Evolutionary conservation across 2,797 vertebrate species (phyloP).

Genomic region (Macroramphosus scolopax): DNA sequence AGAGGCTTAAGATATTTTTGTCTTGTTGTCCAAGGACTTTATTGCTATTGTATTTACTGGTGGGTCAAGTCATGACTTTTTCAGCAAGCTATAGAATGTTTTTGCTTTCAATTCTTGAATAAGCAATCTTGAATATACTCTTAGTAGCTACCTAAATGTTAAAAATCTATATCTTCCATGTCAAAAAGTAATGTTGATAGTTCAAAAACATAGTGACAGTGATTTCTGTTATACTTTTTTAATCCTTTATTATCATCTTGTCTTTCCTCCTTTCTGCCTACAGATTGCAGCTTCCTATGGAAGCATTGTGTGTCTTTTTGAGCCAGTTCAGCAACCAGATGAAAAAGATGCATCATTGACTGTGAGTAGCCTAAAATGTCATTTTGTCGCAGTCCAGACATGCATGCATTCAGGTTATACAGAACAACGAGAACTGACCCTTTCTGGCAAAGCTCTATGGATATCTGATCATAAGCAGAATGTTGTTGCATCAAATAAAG

Average conservation of each 20-base stretch:
- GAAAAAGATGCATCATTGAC: constrained; percentile 75
- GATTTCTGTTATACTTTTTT: background rate
- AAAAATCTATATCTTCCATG: no score
- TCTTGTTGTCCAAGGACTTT: background rate
- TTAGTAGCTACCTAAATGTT: background rate
- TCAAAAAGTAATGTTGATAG: no score
- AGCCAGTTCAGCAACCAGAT: constrained; percentile 83
- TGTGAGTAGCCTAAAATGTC: constrained; percentile 75
- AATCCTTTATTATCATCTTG: background rate
- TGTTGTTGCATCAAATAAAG: constrained; percentile 10
- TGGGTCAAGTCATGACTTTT: background rate
- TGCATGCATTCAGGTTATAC: constrained; percentile 20
- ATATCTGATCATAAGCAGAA: constrained; percentile 16
- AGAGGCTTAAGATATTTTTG: constrained; percentile 8
- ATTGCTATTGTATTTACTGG: background rate
- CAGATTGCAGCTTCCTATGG: constrained; percentile 98
- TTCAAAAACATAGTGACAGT: background rate
- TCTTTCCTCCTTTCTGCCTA: constrained; percentile 21
- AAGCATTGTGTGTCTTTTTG: constrained; percentile 90
- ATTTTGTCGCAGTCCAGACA: constrained; percentile 20
- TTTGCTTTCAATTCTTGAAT: background rate
- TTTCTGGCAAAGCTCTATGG: background rate
- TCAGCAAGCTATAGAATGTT: background rate
- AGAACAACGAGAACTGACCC: constrained; percentile 10
- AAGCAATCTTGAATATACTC: background rate